Base-by-base conservation (phyloP, 1,140 invertebrate species). In the Lithobius niger region DNA sequence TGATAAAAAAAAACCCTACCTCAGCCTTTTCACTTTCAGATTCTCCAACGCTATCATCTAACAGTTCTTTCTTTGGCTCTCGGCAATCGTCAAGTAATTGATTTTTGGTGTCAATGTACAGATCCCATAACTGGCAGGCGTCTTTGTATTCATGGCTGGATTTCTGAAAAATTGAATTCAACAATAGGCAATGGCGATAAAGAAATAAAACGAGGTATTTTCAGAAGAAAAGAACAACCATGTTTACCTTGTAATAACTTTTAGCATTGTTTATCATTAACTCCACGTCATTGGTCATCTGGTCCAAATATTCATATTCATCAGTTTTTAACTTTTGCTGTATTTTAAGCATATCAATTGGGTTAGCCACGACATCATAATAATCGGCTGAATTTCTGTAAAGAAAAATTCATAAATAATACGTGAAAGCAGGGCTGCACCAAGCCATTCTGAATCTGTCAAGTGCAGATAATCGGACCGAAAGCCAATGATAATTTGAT, bases 281-380 rank as follows among this genome's bases (percentile, higher is more conserved):
- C 66, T 91, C 86, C 65, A 95, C 81, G 71, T 96, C 91, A 31
- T 77, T 74, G 57, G 86, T 80, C 57, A 96, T 76, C 64, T 94
- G 88, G 36, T 91, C 87, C 60, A 94, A 77, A 67, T 91, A 86
- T 60, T 86, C 81, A 72, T 94, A 94, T 58, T 90, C 88, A 62
- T 97, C 93, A 15, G 88, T 94, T 77, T 93, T 95, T 16, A 97
- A 69, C 72, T 96, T 97, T 65, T 97, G 92, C 70, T 96, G 92
- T 22, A 95, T 88, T 73, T 89, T 86, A 22, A 95, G 69, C 57
- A 97, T 74, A 71, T 97, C 93, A 65, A 97, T 97, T 15, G 93
- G 92, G 69, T 89, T 87, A 6, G 81, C 78, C 10, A 97, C 90
- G 50, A 70, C 65, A 54, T 75, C 73, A 63, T 77, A 75, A 59